Evolutionary conservation across 2,113 vertebrate genomes (phyloP).

Genomic region (Smithornis capensis): DNA sequence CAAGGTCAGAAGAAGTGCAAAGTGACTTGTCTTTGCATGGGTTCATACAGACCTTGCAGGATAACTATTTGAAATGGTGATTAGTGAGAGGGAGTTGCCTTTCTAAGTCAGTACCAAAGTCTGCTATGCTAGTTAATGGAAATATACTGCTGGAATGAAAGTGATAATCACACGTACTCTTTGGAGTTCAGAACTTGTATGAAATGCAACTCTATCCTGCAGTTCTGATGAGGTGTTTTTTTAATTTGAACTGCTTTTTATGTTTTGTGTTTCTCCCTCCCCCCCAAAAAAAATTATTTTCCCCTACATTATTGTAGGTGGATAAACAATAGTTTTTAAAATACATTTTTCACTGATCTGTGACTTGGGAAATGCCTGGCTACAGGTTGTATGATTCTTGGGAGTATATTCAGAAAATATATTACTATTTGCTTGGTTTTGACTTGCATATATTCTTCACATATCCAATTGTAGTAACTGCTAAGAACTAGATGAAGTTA

Average conservation of each 20-base stretch:
- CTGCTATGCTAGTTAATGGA: background rate
- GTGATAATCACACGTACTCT: background rate
- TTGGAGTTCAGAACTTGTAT: background rate
- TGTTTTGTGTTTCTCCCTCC: background rate
- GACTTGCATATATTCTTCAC: background rate
- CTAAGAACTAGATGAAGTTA: background rate
- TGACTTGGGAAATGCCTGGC: background rate
- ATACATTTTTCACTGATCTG: background rate
- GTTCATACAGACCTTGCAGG: background rate
- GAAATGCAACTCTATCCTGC: background rate
- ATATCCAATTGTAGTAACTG: background rate
- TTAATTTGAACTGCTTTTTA: background rate
- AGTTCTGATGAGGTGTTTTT: background rate
- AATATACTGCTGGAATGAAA: background rate
- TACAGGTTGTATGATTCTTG: background rate
- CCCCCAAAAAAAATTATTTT: background rate
- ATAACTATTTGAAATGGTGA: background rate
- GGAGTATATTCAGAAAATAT: background rate
- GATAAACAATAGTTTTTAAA: background rate
- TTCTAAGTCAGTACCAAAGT: background rate
- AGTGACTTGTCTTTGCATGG: background rate
- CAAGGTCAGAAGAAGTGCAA: background rate
- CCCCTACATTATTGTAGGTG: background rate
- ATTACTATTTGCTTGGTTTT: background rate
- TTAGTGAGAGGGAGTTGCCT: background rate